A percentile compares a stretch with the other conserved stretches of the same genome.
Evolutionary conservation across 2,888 invertebrate species (phyloP).

Genomic region (Phyllotreta striolata): DNA sequence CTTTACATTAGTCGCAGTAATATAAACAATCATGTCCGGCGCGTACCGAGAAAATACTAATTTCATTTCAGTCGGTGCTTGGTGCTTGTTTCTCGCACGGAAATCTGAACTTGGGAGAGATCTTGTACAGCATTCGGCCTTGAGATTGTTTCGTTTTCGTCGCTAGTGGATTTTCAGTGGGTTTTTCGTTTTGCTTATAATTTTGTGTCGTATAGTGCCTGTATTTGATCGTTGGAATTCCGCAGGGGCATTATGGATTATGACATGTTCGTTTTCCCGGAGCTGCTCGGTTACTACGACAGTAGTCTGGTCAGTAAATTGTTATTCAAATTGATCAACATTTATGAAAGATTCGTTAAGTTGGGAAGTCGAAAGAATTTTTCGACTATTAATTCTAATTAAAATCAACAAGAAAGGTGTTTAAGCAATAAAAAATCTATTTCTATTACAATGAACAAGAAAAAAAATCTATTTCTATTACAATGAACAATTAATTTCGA

Average conservation of each 20-base stretch:
- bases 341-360: too few relatives aligned
- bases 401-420: too few relatives aligned
- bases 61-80: slow-evolving; percentile 47
- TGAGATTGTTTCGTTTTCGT: slow-evolving; percentile 26
- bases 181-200: slow-evolving; percentile 8
- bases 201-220: slow-evolving; percentile 11
- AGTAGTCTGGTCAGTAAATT: slow-evolving; percentile 50
- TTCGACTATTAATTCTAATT: too few relatives aligned
- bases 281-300: slow-evolving; percentile 71
- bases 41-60: slow-evolving; percentile 52
- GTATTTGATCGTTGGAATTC: not conserved
- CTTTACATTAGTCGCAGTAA: slow-evolving; percentile 58
- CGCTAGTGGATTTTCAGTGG: slow-evolving; percentile 23
- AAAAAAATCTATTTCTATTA: too few relatives aligned
- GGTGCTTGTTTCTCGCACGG: slow-evolving; percentile 45
- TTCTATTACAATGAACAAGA: too few relatives aligned
- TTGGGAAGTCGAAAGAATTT: too few relatives aligned
- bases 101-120: slow-evolving; percentile 17
- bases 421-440: too few relatives aligned
- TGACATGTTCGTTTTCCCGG: slow-evolving; percentile 71
- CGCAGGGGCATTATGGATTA: slow-evolving; percentile 65
- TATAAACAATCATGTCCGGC: slow-evolving; percentile 60
- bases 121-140: not conserved
- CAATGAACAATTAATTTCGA: too few relatives aligned
- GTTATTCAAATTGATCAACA: not conserved